A percentile compares a stretch with the other conserved stretches of the same genome.
These are phyloP conservation scores for Zeuzera pyrina DNA, from an alignment of 2,888 invertebrate species.

Conservation along the genomic window DNA sequence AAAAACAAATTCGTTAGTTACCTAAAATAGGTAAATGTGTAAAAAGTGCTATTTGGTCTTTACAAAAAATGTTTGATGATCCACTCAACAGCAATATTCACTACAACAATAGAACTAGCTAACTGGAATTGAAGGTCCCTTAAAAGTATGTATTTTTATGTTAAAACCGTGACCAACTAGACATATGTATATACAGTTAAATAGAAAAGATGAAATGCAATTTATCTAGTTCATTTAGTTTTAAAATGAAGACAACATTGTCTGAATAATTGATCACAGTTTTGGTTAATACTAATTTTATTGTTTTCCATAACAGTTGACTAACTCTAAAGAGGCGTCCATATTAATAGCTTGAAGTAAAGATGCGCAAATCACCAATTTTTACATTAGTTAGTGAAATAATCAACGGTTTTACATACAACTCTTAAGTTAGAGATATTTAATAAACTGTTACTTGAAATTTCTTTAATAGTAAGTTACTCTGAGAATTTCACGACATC, in stretches of 20 bases:
- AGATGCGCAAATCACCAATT: slow-evolving; percentile 64
- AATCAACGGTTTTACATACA: slow-evolving; percentile 40
- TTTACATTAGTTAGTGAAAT: slow-evolving; percentile 57
- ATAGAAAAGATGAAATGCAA: too few species aligned
- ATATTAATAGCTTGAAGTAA: slow-evolving; percentile 66
- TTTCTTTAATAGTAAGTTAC: slow-evolving; percentile 41
- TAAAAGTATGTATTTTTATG: slow-evolving; percentile 66
- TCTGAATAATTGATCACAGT: slow-evolving; percentile 60
- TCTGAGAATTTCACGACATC: slow-evolving; percentile 44
- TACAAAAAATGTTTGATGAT: slow-evolving; percentile 53
- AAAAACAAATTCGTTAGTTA: slow-evolving; percentile 56
- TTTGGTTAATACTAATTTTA: slow-evolving; percentile 64
- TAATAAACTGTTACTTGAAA: slow-evolving; percentile 43
- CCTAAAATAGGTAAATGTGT: slow-evolving; percentile 57
- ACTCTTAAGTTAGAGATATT: slow-evolving; percentile 51
- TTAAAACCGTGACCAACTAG: slow-evolving; percentile 62
- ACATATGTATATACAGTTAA: too few species aligned
- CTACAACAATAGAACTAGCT: slow-evolving; percentile 72
- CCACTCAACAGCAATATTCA: slow-evolving; percentile 56
- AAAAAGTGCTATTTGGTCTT: slow-evolving; percentile 68
- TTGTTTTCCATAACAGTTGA: slow-evolving; percentile 61
- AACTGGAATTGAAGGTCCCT: slow-evolving; percentile 73
- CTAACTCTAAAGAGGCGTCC: slow-evolving; percentile 69
- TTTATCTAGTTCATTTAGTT: slow-evolving; percentile 7
- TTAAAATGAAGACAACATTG: too few species aligned